A percentile compares a stretch with the other conserved stretches of the same genome.
Evolutionary conservation across 2,888 invertebrate species (phyloP).

Genomic region (Stenchaetothrips biformis): DNA sequence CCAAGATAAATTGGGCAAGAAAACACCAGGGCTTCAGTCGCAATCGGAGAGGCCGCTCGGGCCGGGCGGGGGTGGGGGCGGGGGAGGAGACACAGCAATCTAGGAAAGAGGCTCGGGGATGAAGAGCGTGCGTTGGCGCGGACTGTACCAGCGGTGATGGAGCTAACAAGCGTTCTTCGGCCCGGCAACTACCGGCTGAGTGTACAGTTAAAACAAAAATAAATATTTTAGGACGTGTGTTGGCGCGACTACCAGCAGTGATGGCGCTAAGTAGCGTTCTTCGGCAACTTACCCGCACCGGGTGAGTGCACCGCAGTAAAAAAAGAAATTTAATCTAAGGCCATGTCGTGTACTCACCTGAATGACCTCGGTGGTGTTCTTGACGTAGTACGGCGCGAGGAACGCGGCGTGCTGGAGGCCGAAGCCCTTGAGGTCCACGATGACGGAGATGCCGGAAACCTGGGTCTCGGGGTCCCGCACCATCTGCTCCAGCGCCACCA

Average conservation of each 20-base stretch:
- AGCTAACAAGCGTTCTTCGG: too few species aligned
- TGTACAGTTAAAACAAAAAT: too few species aligned
- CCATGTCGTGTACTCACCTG: conserved; percentile 44
- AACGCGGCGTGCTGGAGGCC: conserved; percentile 55
- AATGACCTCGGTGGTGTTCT: conserved; percentile 49
- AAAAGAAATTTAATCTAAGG: neutral
- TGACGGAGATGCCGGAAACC: conserved; percentile 42
- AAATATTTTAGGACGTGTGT: too few species aligned
- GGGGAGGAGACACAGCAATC: too few species aligned
- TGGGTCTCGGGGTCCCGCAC: conserved; percentile 42
- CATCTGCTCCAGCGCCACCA: conserved; percentile 39
- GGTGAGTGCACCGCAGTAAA: neutral
- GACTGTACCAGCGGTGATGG: neutral
- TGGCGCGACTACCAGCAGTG: neutral
- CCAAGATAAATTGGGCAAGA: conserved; percentile 30
- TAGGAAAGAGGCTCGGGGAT: neutral
- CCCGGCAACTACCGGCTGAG: too few species aligned
- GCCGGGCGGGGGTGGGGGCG: too few species aligned
- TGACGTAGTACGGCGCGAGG: conserved; percentile 50
- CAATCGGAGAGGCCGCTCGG: too few species aligned
- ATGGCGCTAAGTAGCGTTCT: neutral
- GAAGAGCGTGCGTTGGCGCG: conserved; percentile 21
- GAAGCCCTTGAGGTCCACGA: conserved; percentile 48
- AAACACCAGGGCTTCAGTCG: neutral
- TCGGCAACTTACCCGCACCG: neutral